These are phyloP conservation scores for Caenorhabditis sp. DNA, from an alignment of 2,888 invertebrate species.

Conservation along the genomic window DNA sequence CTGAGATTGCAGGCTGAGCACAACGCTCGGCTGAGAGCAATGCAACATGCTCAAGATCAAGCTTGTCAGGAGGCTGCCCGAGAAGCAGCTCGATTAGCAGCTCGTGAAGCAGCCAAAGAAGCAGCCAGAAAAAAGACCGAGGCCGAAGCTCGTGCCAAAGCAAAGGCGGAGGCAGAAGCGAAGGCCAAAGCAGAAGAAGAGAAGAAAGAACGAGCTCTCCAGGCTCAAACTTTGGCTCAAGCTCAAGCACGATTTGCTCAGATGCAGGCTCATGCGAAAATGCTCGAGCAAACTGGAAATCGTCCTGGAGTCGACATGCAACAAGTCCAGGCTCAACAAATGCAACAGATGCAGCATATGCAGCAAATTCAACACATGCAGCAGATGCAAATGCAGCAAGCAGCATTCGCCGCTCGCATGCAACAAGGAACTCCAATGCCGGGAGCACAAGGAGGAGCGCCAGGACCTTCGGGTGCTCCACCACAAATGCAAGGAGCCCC, in stretches of 20 bases:
- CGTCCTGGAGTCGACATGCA: constrained; percentile 12
- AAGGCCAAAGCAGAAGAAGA: constrained; percentile 13
- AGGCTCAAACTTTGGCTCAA: too few relatives aligned
- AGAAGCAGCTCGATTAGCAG: constrained; percentile 12
- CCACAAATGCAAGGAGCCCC: background rate
- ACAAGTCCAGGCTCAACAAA: constrained; percentile 6
- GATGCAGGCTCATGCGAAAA: background rate
- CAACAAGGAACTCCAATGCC: constrained; percentile 21
- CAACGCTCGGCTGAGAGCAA: background rate
- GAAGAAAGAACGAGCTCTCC: constrained; percentile 3
- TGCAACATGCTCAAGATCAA: constrained; percentile 20
- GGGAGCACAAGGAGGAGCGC: background rate
- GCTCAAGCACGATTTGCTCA: background rate
- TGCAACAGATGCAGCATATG: constrained; percentile 16
- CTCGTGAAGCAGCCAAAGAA: constrained; percentile 9
- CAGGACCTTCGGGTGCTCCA: background rate
- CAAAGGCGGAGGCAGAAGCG: constrained; percentile 23
- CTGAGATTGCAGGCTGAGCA: too few relatives aligned
- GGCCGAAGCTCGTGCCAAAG: constrained; percentile 9
- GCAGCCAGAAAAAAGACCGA: too few relatives aligned
- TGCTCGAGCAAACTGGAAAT: background rate
- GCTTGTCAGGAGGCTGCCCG: constrained; percentile 2
- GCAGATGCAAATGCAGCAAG: constrained; percentile 31
- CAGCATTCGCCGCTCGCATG: constrained; percentile 7
- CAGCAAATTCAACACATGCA: constrained; percentile 18